A percentile compares a stretch with the other conserved stretches of the same genome.
These are phyloP conservation scores for Yasuhikotakia modesta DNA, from an alignment of 2,797 vertebrate species.

Conservation along the genomic window DNA sequence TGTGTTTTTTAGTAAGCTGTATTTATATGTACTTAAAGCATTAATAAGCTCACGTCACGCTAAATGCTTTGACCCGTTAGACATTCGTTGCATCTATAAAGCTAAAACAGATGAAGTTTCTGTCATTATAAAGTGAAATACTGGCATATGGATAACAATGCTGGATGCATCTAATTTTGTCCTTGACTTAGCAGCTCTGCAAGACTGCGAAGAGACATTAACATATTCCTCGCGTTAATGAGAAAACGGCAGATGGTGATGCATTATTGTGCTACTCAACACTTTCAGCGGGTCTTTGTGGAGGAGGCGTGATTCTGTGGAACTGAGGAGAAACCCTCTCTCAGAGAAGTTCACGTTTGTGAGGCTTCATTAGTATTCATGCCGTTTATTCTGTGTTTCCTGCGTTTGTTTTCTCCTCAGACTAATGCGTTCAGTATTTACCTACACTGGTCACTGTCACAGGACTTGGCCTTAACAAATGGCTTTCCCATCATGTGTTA, in stretches of 20 bases:
- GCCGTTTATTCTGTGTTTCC: constrained; percentile 6
- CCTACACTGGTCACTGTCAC: constrained; percentile 44
- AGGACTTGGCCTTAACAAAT: constrained; percentile 14
- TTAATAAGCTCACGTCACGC: neutral
- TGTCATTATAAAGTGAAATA: constrained; percentile 55
- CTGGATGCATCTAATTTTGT: constrained; percentile 70
- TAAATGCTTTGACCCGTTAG: neutral
- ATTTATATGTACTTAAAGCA: neutral
- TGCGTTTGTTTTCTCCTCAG: constrained; percentile 13
- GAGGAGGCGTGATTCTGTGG: constrained; percentile 19
- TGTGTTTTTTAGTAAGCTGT: too few relatives aligned
- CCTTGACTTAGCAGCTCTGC: constrained; percentile 74
- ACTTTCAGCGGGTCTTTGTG: constrained; percentile 43
- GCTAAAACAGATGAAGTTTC: constrained; percentile 13
- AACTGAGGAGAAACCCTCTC: constrained; percentile 33
- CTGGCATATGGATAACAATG: constrained; percentile 68
- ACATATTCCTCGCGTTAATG: constrained; percentile 75
- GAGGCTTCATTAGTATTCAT: constrained; percentile 29
- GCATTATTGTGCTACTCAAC: constrained; percentile 60
- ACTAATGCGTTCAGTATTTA: constrained; percentile 41
- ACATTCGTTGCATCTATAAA: neutral
- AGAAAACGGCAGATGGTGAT: constrained; percentile 73
- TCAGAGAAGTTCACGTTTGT: constrained; percentile 30
- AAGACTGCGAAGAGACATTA: constrained; percentile 69
- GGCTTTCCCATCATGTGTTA: constrained; percentile 4